Base-by-base conservation (phyloP, 64 coral and sea anemone genomes). In the Dendrophyllia cribrosa region DNA sequence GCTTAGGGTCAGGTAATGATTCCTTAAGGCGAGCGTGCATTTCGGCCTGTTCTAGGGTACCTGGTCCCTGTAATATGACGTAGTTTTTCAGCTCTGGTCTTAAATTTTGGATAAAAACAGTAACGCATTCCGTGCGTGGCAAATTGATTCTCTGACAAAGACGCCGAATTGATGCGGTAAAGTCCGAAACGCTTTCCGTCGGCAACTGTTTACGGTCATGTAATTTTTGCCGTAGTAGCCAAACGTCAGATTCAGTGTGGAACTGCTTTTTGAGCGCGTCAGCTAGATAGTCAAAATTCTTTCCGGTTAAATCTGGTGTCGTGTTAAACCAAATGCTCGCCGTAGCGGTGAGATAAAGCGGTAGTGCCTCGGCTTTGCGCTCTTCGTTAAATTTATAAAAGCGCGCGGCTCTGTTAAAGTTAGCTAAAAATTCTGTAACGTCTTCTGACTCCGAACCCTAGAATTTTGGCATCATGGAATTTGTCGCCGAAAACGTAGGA, bases 251-350 rank as follows among this genome's bases (percentile, higher is more conserved):
- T 11, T 78, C 63, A 1, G 91, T 88, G 62, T 93, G 66, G 60
- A 93, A 93, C 64, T 93, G 75, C 7, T 51, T 49, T 6, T 59
- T 63, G 61, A 93, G 43, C 46, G 76, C 60, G 47, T 24, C 51
- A 19, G 63, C 64, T 6, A 88, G 47, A 22, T 87, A 83, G 17
- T 63, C 34, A 22, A 78, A 88, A 79, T 47, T 93, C 8, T 26
- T 71, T 19, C 75, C 11, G 7, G 2, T 21, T 70, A 74, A 16
- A 17, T 52, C 66, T 22, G 66, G 74, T 19, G 66, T 46, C 5
- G 83, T 86, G 59, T 93, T 79, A 71, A 80, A 88, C 83, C 91
- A 93, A 56, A 71, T 51, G 10, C 74, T 93, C 58, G 91, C 84
- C 34, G 79, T 88, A 12, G 58, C 91, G 3, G 74, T 70, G 2